phyloP scores from a whole-genome alignment of 2,113 vertebrate species.

The Myxocyprinus asiaticus region DNA sequence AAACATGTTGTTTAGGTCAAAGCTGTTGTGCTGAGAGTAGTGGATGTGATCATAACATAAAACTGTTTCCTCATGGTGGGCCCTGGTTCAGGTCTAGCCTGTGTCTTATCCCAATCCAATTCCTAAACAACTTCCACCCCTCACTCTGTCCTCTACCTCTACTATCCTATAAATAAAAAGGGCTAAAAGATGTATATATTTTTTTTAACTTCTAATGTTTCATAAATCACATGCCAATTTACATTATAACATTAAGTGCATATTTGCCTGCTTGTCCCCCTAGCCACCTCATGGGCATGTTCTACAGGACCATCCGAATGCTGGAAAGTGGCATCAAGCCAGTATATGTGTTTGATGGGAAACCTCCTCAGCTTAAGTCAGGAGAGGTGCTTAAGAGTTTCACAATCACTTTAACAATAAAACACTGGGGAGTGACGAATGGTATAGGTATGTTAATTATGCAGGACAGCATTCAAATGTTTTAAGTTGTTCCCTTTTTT shows the following conservation, averaged over 20 bases:
- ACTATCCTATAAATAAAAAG: too few species aligned
- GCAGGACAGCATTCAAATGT: not conserved
- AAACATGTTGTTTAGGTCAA: too few species aligned
- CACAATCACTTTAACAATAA: not conserved
- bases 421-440: not conserved
- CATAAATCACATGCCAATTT: not conserved
- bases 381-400: slow-evolving; percentile 78
- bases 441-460: too few species aligned
- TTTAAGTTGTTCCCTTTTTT: not conserved
- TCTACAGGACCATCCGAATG: slow-evolving; percentile 97
- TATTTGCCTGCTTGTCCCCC: not conserved
- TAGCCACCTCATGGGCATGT: slow-evolving; percentile 97
- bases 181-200: too few species aligned
- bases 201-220: too few species aligned
- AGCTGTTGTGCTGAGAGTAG: too few species aligned
- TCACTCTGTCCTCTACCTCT: too few species aligned
- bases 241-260: not conserved
- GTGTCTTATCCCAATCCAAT: too few species aligned
- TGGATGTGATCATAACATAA: too few species aligned
- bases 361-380: slow-evolving; percentile 90
- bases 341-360: slow-evolving; percentile 93
- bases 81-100: too few species aligned
- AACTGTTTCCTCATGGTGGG: too few species aligned
- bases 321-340: slow-evolving; percentile 94
- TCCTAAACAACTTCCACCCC: too few species aligned